Conservation (phyloP, 1,140 invertebrate species). For the Melipona quadrifasciata region DNA sequence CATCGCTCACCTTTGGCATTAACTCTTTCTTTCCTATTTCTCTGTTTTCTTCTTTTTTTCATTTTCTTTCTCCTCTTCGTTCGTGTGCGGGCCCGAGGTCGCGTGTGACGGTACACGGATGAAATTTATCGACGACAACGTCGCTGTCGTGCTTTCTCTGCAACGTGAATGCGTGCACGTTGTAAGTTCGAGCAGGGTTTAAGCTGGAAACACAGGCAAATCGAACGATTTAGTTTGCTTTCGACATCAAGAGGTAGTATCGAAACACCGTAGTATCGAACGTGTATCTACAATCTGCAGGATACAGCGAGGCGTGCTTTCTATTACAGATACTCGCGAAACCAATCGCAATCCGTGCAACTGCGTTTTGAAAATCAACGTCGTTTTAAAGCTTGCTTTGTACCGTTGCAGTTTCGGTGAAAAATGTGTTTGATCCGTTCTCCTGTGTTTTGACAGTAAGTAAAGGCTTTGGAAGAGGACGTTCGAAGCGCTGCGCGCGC, state of each 20-base stretch:
- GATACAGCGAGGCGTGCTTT: not conserved
- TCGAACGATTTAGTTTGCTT: slow-evolving; percentile 11
- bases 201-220: not conserved
- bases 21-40: not conserved
- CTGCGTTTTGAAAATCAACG: not conserved
- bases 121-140: slow-evolving; percentile 17
- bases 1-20: slow-evolving; percentile 23
- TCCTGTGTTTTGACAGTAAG: too few relatives aligned
- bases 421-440: not conserved
- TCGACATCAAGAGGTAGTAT: not conserved
- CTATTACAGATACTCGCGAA: too few relatives aligned
- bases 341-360: not conserved
- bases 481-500: too few relatives aligned
- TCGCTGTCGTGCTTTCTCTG: not conserved
- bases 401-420: not conserved
- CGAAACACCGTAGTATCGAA: not conserved
- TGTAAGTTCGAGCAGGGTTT: not conserved
- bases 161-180: not conserved
- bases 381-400: not conserved
- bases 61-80: not conserved
- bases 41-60: not conserved
- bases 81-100: not conserved
- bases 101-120: slow-evolving; percentile 31
- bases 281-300: not conserved
- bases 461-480: too few relatives aligned